Evolutionary conservation across 2,888 invertebrate genomes (phyloP).

Genomic region (Spodoptera picta): DNA sequence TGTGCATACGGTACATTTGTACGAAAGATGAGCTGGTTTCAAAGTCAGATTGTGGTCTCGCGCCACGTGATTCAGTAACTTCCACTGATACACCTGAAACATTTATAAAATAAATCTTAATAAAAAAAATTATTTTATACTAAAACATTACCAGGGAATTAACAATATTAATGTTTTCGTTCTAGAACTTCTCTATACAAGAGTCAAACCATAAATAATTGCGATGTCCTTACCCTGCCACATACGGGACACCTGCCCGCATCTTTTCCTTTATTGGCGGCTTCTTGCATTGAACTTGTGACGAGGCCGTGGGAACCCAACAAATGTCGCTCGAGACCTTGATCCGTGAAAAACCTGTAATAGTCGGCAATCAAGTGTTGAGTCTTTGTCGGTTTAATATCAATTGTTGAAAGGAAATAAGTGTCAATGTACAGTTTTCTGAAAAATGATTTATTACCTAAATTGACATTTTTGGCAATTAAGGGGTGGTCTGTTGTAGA

Average conservation of each 20-base stretch:
- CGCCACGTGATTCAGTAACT: slow-evolving; percentile 96
- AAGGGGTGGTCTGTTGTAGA: slow-evolving; percentile 97
- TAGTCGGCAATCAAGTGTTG: slow-evolving; percentile 1
- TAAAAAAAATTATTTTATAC: neutral
- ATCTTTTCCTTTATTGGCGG: slow-evolving; percentile 98
- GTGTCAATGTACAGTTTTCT: too few species aligned
- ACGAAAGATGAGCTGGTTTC: slow-evolving; percentile 97
- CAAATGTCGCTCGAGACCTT: slow-evolving; percentile 98
- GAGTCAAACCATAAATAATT: too few species aligned
- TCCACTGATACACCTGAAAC: slow-evolving; percentile 96
- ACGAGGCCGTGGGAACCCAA: slow-evolving; percentile 98
- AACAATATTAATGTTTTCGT: too few species aligned
- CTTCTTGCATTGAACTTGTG: slow-evolving; percentile 98
- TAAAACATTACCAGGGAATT: neutral
- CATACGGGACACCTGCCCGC: slow-evolving; percentile 98
- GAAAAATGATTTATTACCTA: slow-evolving; percentile 66
- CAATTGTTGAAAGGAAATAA: neutral
- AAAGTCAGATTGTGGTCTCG: slow-evolving; percentile 97
- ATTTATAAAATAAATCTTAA: slow-evolving; percentile 10
- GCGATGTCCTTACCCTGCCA: slow-evolving; percentile 92
- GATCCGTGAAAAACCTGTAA: slow-evolving; percentile 97
- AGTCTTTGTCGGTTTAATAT: neutral
- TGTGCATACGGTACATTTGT: slow-evolving; percentile 98
- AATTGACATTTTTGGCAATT: slow-evolving; percentile 99
- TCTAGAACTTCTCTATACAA: too few species aligned